Evolutionary conservation across 2,888 invertebrate species (phyloP).

Genomic region (Bellardia pandia): DNA sequence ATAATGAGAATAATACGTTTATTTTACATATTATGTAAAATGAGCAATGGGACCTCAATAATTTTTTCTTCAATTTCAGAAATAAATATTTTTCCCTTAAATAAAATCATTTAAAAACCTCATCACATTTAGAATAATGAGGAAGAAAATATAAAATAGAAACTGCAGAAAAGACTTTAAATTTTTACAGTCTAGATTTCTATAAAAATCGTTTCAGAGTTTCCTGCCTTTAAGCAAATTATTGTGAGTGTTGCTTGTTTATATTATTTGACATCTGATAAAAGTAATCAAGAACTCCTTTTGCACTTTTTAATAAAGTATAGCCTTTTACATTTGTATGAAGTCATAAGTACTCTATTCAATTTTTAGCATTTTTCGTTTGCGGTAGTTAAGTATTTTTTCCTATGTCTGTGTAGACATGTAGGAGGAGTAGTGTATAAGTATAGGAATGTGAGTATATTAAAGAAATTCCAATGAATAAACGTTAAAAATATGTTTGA

Average conservation of each 20-base stretch:
- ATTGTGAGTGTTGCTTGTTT: not conserved
- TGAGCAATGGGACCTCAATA: too few species aligned
- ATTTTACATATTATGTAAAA: too few species aligned
- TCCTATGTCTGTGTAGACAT: not conserved
- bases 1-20: too few species aligned
- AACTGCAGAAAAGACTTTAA: too few species aligned
- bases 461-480: constrained; percentile 9
- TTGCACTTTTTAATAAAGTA: not conserved
- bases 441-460: not conserved
- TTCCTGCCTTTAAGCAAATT: not conserved
- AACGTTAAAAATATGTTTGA: not conserved
- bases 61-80: too few species aligned
- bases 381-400: not conserved
- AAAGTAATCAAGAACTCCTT: not conserved
- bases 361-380: not conserved
- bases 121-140: too few species aligned
- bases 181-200: too few species aligned
- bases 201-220: too few species aligned
- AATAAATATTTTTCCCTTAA: too few species aligned
- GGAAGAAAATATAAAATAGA: too few species aligned
- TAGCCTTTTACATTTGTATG: not conserved
- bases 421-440: not conserved
- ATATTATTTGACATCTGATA: constrained; percentile 10
- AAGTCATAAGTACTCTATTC: not conserved
- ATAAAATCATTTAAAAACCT: too few species aligned